Conservation (phyloP, 30 jellyfish, hydroid and myxozoan genomes). For the Clytia hemisphaerica region DNA sequence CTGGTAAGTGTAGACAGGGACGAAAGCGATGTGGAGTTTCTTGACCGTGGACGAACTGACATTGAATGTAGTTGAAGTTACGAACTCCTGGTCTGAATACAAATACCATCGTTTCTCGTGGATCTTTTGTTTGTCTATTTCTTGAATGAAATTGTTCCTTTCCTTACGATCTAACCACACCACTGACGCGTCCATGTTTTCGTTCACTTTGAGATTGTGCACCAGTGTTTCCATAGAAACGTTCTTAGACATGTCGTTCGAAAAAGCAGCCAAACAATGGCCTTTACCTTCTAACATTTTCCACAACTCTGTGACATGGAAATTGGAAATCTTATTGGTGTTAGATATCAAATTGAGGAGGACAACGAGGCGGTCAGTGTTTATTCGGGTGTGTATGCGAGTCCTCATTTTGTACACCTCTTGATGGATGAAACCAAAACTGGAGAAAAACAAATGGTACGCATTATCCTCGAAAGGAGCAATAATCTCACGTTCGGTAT, state of each 20-base stretch:
- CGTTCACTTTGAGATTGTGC: neutral
- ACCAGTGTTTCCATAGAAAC: neutral
- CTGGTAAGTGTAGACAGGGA: neutral
- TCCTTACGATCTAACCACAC: neutral
- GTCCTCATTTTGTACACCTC: slow-evolving; percentile 2
- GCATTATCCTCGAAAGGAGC: neutral
- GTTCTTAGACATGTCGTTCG: neutral
- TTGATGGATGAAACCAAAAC: neutral
- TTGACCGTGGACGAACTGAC: slow-evolving; percentile 1
- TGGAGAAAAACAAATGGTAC: neutral
- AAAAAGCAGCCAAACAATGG: neutral
- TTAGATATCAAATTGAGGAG: neutral
- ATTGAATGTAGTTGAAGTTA: neutral
- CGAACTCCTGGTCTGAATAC: neutral
- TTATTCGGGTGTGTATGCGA: neutral
- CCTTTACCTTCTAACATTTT: neutral
- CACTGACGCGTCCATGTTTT: neutral
- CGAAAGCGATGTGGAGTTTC: neutral
- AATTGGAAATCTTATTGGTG: neutral
- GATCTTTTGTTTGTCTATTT: slow-evolving; percentile 1
- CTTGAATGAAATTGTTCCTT: neutral
- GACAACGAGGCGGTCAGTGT: neutral
- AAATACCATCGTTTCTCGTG: slow-evolving; percentile 12
- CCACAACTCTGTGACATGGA: slow-evolving; percentile 1
- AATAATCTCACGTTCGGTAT: neutral